These are phyloP conservation scores for Clytia hemisphaerica DNA, from an alignment of 30 jellyfish, hydroid and myxozoan genomes.

Conservation along the genomic window DNA sequence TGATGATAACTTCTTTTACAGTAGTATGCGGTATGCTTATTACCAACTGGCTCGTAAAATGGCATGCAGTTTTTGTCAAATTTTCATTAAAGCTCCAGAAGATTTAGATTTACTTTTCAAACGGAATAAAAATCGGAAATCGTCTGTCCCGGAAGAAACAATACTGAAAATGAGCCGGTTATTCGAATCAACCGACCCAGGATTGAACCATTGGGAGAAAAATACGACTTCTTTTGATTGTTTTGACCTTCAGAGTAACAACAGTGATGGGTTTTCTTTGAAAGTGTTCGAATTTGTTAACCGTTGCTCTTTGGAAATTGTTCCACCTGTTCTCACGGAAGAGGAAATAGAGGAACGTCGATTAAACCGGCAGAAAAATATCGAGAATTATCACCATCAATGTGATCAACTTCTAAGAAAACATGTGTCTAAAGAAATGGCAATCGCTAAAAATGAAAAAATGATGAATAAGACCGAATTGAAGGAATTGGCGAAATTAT, in stretches of 20 bases:
- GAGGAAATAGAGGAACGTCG: constrained; percentile 5
- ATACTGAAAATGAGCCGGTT: constrained; percentile 38
- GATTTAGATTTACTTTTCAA: constrained; percentile 19
- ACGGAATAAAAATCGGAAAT: constrained; percentile 22
- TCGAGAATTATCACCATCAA: constrained; percentile 48
- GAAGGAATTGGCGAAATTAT: background rate
- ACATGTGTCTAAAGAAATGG: constrained; percentile 15
- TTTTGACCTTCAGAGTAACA: background rate
- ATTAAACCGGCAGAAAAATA: constrained; percentile 21
- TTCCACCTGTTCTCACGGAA: background rate
- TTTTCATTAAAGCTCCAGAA: constrained; percentile 21
- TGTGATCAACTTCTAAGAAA: constrained; percentile 52
- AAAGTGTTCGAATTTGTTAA: constrained; percentile 17
- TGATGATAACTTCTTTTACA: constrained; percentile 90
- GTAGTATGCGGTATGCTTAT: constrained; percentile 87
- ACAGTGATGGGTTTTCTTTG: background rate
- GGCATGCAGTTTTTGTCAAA: constrained; percentile 7
- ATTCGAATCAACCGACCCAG: constrained; percentile 52
- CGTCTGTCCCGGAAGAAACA: constrained; percentile 35
- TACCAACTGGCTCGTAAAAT: constrained; percentile 62
- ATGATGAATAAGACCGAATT: background rate
- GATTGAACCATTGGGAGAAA: constrained; percentile 53
- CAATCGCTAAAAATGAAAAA: constrained; percentile 14
- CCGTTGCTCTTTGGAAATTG: constrained; percentile 24
- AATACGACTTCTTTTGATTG: constrained; percentile 20